phyloP scores from a whole-genome alignment of 2,888 invertebrate genomes.

The Cenopis cana region DNA sequence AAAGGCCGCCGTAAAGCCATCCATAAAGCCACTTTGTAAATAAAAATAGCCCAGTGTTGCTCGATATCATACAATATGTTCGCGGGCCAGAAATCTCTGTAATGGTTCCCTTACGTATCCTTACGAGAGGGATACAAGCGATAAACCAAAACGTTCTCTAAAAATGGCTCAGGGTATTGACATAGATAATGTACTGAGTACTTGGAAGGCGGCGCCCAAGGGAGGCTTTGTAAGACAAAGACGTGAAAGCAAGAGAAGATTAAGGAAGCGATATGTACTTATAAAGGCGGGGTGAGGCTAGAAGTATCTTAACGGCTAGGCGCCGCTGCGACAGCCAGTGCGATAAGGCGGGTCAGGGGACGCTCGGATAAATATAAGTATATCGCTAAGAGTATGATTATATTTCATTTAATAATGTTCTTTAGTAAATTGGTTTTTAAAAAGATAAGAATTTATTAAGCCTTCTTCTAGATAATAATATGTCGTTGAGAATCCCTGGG shows the following conservation, averaged over 20 bases:
- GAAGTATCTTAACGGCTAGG: constrained; percentile 61
- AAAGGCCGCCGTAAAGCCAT: constrained; percentile 32
- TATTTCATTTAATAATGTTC: constrained; percentile 15
- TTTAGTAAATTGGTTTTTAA: neutral
- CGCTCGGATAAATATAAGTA: constrained; percentile 50
- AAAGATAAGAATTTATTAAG: too few species aligned
- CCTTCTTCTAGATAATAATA: too few species aligned
- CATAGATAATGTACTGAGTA: constrained; percentile 76
- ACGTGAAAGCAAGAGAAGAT: constrained; percentile 71
- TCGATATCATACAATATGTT: constrained; percentile 56
- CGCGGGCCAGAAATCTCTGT: constrained; percentile 71
- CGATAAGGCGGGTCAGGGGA: constrained; percentile 59
- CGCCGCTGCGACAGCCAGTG: constrained; percentile 52
- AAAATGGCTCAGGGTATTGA: constrained; percentile 78
- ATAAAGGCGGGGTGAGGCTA: constrained; percentile 58
- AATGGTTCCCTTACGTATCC: constrained; percentile 75
- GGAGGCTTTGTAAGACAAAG: constrained; percentile 75
- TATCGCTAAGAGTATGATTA: constrained; percentile 44
- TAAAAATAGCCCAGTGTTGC: constrained; percentile 53
- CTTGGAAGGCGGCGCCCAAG: constrained; percentile 58
- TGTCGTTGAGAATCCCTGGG: too few species aligned
- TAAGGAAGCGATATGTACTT: constrained; percentile 69
- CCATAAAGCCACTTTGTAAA: constrained; percentile 54
- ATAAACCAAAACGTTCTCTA: constrained; percentile 78
- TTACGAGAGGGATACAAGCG: constrained; percentile 76